Evolutionary conservation across 2,113 vertebrate genomes (phyloP).

Genomic region (Anoura caudifer): DNA sequence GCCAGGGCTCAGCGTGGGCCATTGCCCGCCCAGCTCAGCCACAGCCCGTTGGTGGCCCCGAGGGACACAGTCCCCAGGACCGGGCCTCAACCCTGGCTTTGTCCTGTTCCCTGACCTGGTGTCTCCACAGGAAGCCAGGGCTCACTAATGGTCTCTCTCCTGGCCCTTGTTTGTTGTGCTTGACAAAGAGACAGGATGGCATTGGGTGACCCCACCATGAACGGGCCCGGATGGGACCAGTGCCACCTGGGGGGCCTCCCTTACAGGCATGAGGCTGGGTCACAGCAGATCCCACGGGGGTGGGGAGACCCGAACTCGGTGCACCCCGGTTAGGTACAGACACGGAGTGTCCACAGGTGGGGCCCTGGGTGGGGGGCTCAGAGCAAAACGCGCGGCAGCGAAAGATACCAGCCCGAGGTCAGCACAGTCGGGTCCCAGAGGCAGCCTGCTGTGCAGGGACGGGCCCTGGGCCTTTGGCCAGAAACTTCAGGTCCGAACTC

Average conservation of each 20-base stretch:
- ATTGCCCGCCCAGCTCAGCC: not conserved
- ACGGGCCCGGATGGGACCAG: not conserved
- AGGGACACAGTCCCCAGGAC: not conserved
- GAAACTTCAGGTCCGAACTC: not conserved
- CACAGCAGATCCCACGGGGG: accelerated
- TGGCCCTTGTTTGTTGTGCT: not conserved
- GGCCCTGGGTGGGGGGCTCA: no score
- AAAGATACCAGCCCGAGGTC: not conserved
- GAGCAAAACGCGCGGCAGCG: no score
- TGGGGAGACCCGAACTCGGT: not conserved
- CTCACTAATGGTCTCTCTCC: not conserved
- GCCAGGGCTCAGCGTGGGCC: not conserved
- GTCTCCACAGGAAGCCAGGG: no score
- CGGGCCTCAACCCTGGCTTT: not conserved
- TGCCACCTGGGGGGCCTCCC: not conserved
- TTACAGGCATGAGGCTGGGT: not conserved
- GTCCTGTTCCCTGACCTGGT: not conserved
- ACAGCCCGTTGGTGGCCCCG: not conserved
- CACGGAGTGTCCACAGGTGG: not conserved
- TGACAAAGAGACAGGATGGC: not conserved
- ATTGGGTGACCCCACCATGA: not conserved
- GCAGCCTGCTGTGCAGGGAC: not conserved
- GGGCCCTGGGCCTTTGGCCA: not conserved
- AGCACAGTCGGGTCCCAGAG: not conserved
- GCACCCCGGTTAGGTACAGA: no score